Evolutionary conservation across 2,797 vertebrate genomes (phyloP).

Genomic region (Parauchenoglanis ngamensis): DNA sequence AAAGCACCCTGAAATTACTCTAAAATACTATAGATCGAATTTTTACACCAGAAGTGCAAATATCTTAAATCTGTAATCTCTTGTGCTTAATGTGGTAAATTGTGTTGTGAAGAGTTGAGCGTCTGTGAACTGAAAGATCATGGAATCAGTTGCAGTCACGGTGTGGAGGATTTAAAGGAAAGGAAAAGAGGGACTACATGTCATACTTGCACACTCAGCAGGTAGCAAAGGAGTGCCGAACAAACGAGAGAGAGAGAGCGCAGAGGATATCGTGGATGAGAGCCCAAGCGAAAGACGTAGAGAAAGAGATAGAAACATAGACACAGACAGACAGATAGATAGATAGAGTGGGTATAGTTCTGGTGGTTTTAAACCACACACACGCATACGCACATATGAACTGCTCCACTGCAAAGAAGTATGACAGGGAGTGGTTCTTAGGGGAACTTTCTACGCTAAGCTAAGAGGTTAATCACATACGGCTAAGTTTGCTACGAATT

Average conservation of each 20-base stretch:
- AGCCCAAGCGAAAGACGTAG: conserved; percentile 37
- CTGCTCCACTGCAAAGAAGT: conserved; percentile 69
- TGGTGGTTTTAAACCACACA: conserved; percentile 61
- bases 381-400: conserved; percentile 57
- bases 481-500: not conserved
- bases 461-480: conserved; percentile 23
- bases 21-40: not conserved
- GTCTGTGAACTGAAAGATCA: conserved; percentile 73
- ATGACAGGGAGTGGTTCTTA: conserved; percentile 52
- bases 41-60: not conserved
- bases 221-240: conserved; percentile 19
- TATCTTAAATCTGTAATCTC: not conserved
- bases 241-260: conserved; percentile 7
- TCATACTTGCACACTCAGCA: conserved; percentile 66
- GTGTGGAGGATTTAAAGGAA: conserved; percentile 62
- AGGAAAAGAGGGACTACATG: conserved; percentile 59
- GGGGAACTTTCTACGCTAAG: conserved; percentile 48
- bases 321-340: conserved; percentile 51
- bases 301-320: not conserved
- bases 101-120: conserved; percentile 70
- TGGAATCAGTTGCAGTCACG: conserved; percentile 68
- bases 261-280: conserved; percentile 51
- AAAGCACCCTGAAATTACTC: not conserved
- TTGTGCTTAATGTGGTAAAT: not conserved
- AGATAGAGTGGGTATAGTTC: conserved; percentile 26